phyloP scores from a whole-genome alignment of 1,140 invertebrate species.

The Camponotus vicinus region DNA sequence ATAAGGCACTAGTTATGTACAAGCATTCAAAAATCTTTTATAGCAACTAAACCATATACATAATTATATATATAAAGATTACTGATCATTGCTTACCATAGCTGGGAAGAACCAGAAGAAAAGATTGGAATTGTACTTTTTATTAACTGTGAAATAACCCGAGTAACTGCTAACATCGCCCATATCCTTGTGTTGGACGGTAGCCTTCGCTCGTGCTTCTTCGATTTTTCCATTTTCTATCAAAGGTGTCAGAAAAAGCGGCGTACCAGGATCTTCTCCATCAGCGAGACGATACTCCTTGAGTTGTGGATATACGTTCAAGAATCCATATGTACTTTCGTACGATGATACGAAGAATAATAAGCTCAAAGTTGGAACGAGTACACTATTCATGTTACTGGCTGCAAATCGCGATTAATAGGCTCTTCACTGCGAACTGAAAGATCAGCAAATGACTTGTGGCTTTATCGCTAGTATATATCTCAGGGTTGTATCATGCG shows the following conservation, averaged over 20 bases:
- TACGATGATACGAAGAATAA: conserved; percentile 17
- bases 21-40: not conserved
- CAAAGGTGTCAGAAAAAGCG: conserved; percentile 89
- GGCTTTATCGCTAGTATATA: not conserved
- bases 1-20: not conserved
- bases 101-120: conserved; percentile 97
- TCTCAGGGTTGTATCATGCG: too few relatives aligned
- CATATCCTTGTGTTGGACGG: conserved; percentile 82
- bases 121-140: conserved; percentile 92
- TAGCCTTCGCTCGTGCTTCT: conserved; percentile 83
- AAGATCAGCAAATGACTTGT: not conserved
- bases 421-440: not conserved
- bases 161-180: conserved; percentile 86
- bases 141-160: conserved; percentile 92
- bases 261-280: conserved; percentile 87
- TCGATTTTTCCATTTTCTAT: conserved; percentile 88
- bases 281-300: conserved; percentile 67
- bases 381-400: not conserved
- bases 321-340: conserved; percentile 68
- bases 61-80: not conserved
- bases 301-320: conserved; percentile 82
- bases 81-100: conserved; percentile 75
- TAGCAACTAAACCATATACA: not conserved
- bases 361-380: not conserved
- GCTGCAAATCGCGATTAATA: not conserved